Conservation (phyloP, 2,797 vertebrate species). For the Caiman crocodilus region DNA sequence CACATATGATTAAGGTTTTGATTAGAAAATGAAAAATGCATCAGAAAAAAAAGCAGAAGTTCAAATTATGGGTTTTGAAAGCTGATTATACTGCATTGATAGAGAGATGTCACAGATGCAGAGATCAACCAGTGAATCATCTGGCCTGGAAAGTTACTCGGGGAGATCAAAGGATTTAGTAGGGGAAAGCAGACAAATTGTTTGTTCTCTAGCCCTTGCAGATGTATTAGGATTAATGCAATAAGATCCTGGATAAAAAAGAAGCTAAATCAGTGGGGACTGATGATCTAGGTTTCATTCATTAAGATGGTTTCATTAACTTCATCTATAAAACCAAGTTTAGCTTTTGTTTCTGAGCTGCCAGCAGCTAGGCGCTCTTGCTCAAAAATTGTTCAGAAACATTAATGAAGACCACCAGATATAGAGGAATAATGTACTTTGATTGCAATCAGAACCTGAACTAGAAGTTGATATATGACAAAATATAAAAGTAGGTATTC, state of each 20-base stretch:
- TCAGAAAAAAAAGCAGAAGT: neutral
- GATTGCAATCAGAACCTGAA: conserved; percentile 72
- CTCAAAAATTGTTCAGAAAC: conserved; percentile 19
- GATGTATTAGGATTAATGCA: conserved; percentile 21
- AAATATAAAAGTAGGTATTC: conserved; percentile 45
- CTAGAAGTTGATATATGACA: conserved; percentile 35
- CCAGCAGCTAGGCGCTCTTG: conserved; percentile 12
- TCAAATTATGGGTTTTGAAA: neutral
- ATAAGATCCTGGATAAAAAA: conserved; percentile 23
- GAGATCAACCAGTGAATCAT: neutral
- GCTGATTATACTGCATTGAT: neutral
- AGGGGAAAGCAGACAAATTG: neutral
- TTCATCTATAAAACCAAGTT: conserved; percentile 28
- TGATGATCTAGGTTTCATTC: conserved; percentile 14
- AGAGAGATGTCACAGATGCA: neutral
- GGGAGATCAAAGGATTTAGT: conserved; percentile 5
- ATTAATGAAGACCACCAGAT: conserved; percentile 48
- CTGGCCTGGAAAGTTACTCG: neutral
- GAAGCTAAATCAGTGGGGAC: neutral
- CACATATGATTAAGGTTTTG: neutral
- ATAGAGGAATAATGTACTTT: conserved; percentile 19
- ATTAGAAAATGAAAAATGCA: neutral
- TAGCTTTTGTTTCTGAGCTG: conserved; percentile 11
- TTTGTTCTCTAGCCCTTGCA: conserved; percentile 2
- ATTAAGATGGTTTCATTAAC: conserved; percentile 23